Base-by-base conservation (phyloP, 2,113 vertebrate genomes). In the Gulo gulo region DNA sequence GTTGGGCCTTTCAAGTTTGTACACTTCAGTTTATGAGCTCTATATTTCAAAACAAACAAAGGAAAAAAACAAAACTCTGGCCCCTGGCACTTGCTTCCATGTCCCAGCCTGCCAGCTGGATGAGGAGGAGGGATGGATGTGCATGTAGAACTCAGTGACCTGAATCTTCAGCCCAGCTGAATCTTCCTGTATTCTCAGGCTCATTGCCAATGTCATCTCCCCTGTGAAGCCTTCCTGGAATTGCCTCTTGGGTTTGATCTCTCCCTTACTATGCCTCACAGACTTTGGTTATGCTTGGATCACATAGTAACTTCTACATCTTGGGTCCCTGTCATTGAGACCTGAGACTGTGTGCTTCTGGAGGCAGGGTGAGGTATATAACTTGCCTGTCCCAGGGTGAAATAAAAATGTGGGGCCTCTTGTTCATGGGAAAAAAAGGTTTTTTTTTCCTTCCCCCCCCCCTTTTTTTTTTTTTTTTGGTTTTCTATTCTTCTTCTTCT, bases 191-290 rank as follows among this genome's bases (percentile, higher is more conserved):
- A 29, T 31, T 47, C 79, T 39, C 55, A 34, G 89, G 23, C 91
- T 97, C 57, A 6, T 95, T 84, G 39, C 92, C 94, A 63, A 76
- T 39, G 31, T 83, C 82, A 23, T 29, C 29, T 45, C 61, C 82
- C 76, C 73, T 26, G 34, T 50, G 92, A 88, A 65, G 82, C 10
- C n/a, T 63, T 78, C 36, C 8, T 93, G 89, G 24, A 89, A 45
- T 85, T 95, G 57, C 83, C 82, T 84, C 84, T 95, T 55, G 89
- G 52, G 12, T 93, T 74, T 76, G 13, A 84, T 34, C 63, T 83
- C 31, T 69, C 65, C 55, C 79, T 81, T 59, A 47, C 18, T 87
- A 8, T 42, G 59, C 11, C 39, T 59, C 26, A 15, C 55, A 59
- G 29, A 42, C 36, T 52, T 80, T 52, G 29, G 4, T 80, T 73